These are phyloP conservation scores for Busseola fusca DNA, from an alignment of 2,888 invertebrate genomes.

Conservation along the genomic window DNA sequence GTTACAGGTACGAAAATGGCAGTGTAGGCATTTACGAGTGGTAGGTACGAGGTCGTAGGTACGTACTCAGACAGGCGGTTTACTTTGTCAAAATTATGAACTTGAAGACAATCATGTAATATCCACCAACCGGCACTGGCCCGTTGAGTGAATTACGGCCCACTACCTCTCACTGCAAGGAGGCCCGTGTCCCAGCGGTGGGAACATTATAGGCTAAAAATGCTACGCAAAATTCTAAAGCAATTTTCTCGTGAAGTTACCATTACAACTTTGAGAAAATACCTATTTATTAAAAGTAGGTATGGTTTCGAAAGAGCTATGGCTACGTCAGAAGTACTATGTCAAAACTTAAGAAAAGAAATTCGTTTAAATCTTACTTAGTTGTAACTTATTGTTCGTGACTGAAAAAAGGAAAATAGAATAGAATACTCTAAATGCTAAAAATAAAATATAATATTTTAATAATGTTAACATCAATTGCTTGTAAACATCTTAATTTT, in stretches of 20 bases:
- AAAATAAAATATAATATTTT: too few relatives aligned
- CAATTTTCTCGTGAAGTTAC: neutral
- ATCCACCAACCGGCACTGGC: neutral
- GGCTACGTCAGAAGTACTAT: neutral
- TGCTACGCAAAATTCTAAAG: neutral
- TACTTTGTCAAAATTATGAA: neutral
- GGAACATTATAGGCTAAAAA: neutral
- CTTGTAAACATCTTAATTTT: slow-evolving; percentile 6
- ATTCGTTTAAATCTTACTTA: neutral
- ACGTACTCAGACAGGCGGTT: neutral
- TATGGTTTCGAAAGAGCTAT: neutral
- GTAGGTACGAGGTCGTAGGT: too few relatives aligned
- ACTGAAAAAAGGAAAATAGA: neutral
- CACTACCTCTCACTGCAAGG: neutral
- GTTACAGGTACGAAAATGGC: neutral
- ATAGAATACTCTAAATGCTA: too few relatives aligned
- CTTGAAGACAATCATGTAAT: neutral
- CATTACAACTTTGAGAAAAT: neutral
- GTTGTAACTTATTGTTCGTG: neutral
- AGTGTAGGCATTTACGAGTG: too few relatives aligned
- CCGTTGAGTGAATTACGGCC: neutral
- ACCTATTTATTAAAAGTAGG: neutral
- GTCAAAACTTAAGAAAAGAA: neutral
- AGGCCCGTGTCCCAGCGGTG: too few relatives aligned
- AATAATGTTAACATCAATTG: neutral